These are phyloP conservation scores for Antheraea mylitta DNA, from an alignment of 1,140 invertebrate genomes.

Conservation along the genomic window DNA sequence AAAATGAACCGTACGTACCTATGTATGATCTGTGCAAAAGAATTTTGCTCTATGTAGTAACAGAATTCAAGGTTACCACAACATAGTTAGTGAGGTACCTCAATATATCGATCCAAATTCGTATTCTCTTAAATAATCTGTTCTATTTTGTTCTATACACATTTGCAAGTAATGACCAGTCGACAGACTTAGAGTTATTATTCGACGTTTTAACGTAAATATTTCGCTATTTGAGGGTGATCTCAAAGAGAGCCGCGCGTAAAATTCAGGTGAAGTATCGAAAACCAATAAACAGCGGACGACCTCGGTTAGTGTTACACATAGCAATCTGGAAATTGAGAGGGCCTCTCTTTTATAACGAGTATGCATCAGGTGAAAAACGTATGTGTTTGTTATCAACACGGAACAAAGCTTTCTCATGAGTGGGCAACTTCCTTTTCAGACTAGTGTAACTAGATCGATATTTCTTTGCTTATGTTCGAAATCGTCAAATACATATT, in stretches of 20 bases:
- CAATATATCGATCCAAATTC: conserved; percentile 24
- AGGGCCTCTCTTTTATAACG: not conserved
- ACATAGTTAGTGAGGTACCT: conserved; percentile 14
- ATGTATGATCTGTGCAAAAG: conserved; percentile 7
- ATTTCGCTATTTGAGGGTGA: conserved; percentile 58
- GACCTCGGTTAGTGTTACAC: conserved; percentile 46
- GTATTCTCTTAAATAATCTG: conserved; percentile 37
- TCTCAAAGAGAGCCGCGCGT: conserved; percentile 59
- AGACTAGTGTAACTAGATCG: not conserved
- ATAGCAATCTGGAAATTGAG: conserved; percentile 26
- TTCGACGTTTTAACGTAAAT: conserved; percentile 57
- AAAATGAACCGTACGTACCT: not conserved
- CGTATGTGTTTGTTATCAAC: not conserved
- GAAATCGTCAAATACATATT: not conserved
- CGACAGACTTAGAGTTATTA: conserved; percentile 61
- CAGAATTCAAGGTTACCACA: conserved; percentile 10
- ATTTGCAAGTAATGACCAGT: conserved; percentile 64
- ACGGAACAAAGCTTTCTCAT: not conserved
- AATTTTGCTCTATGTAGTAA: conserved; percentile 12
- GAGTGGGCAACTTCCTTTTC: not conserved
- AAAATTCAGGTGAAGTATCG: conserved; percentile 54
- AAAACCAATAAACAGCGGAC: conserved; percentile 61
- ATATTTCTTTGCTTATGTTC: not conserved
- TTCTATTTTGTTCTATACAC: conserved; percentile 59
- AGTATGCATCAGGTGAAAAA: not conserved